Evolutionary conservation across 2,888 invertebrate species (phyloP).

Genomic region (Ennomos quercinarius): DNA sequence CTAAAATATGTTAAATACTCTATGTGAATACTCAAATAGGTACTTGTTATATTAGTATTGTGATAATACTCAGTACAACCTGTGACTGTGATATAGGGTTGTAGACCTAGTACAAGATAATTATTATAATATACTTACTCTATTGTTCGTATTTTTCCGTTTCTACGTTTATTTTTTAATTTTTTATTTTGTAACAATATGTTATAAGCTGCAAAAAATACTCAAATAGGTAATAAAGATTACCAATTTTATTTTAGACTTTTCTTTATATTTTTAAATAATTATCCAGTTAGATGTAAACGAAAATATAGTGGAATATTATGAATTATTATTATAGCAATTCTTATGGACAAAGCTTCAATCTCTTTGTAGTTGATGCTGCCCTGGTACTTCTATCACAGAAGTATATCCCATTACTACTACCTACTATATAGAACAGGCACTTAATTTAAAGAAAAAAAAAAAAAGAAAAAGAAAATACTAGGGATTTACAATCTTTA

Average conservation of each 20-base stretch:
- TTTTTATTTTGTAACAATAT: constrained; percentile 1
- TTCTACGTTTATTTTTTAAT: constrained; percentile 3
- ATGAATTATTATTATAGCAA: too few relatives aligned
- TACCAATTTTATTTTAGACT: constrained; percentile 31
- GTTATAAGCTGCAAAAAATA: constrained; percentile 11
- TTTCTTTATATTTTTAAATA: constrained; percentile 9
- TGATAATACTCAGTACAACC: constrained; percentile 49
- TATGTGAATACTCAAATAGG: background rate
- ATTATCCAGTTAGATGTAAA: background rate
- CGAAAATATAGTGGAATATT: too few relatives aligned
- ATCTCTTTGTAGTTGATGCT: too few relatives aligned
- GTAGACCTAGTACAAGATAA: constrained; percentile 1
- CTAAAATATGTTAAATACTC: too few relatives aligned
- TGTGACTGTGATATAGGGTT: constrained; percentile 18
- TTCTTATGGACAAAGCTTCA: too few relatives aligned
- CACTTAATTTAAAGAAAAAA: too few relatives aligned
- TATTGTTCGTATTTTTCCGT: background rate
- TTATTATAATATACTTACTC: too few relatives aligned
- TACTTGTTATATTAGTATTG: background rate
- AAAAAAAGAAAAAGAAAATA: too few relatives aligned
- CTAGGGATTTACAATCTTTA: too few relatives aligned
- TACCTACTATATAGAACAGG: too few relatives aligned
- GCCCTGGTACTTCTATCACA: too few relatives aligned
- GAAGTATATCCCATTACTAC: too few relatives aligned
- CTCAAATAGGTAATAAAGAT: constrained; percentile 52